Evolutionary conservation across 2,113 vertebrate species (phyloP).

Genomic region (Gymnorhina tibicen): DNA sequence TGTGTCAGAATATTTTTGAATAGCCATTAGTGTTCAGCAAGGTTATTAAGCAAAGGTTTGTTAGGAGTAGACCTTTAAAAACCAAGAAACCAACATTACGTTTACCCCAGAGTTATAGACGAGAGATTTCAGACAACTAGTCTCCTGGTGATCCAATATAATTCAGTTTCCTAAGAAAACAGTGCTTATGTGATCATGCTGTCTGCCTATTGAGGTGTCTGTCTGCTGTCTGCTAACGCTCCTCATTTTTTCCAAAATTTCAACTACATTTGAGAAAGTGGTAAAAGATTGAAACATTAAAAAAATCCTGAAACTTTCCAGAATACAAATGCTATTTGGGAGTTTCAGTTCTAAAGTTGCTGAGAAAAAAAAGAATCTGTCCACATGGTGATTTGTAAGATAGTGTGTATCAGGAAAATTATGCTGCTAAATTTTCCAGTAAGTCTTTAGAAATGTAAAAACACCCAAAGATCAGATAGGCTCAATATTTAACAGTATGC

Average conservation of each 20-base stretch:
- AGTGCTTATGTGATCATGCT: not conserved
- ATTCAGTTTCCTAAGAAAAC: constrained; percentile 17
- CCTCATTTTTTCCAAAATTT: constrained; percentile 3
- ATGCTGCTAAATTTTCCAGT: not conserved
- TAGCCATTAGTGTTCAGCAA: not conserved
- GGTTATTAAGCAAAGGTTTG: not conserved
- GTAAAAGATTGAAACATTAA: not conserved
- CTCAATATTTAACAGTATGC: not conserved
- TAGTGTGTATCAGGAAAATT: not conserved
- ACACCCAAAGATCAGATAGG: not conserved
- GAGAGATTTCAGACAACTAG: not conserved
- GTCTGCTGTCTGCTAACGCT: not conserved
- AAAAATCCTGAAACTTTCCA: not conserved
- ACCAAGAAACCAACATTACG: not conserved
- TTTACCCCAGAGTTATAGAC: not conserved
- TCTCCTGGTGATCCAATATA: not conserved
- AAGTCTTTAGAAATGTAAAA: not conserved
- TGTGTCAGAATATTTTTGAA: not conserved
- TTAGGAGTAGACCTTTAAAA: not conserved
- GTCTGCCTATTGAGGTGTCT: not conserved
- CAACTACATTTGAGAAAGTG: not conserved
- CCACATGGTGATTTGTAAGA: not conserved
- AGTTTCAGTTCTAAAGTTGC: not conserved
- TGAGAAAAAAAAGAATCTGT: not conserved
- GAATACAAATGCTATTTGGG: not conserved